Base-by-base conservation (phyloP, 2,113 vertebrate species). In the Cololabis saira region DNA sequence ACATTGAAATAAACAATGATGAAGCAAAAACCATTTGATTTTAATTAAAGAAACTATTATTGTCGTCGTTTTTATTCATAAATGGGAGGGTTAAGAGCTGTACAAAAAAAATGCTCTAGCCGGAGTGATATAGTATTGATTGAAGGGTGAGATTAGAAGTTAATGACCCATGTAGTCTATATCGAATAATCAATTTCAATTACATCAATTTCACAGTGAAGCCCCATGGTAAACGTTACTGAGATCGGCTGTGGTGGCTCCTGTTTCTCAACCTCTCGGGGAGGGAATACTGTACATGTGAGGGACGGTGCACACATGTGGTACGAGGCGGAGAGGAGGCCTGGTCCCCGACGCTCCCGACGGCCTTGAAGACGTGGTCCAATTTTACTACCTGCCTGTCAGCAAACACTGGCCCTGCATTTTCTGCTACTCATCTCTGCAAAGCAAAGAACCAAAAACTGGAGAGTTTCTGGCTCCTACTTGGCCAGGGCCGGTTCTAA, bases 111-210 rank as follows among this genome's bases (percentile, higher is more conserved):
- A 59, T 41, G 52, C 45, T 79, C 80, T 69, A 74, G 71, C 78
- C 82, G 72, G 82, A 61, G 64, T 65, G 64, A 70, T 77, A 66
- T 67, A 61, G 79, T 86, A 91, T 91, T 87, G 92, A 92, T 86
- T 83, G 78, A 88, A 72, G 79, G 70, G 41, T 76, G 63, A 88
- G 84, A 90, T 91, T 85, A 87, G 76, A 89, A 93, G 87, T 90
- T 89, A 93, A 92, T 91, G 89, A 89, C 78, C 87, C 87, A n/a
- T 90, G 83, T 81, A 78, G 85, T 72, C 81, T 83, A 86, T 73
- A 87, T 86, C 89, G 80, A 89, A 87, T 87, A 91, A 93, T 92
- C 88, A 84, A 90, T 92, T 92, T 89, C 69, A 90, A 90, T 92
- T 91, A 90, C 85, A 89, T 87, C 76, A 78, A 76, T 85, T 90